Evolutionary conservation across 2,113 vertebrate genomes (phyloP).

Genomic region (Pedetes capensis): DNA sequence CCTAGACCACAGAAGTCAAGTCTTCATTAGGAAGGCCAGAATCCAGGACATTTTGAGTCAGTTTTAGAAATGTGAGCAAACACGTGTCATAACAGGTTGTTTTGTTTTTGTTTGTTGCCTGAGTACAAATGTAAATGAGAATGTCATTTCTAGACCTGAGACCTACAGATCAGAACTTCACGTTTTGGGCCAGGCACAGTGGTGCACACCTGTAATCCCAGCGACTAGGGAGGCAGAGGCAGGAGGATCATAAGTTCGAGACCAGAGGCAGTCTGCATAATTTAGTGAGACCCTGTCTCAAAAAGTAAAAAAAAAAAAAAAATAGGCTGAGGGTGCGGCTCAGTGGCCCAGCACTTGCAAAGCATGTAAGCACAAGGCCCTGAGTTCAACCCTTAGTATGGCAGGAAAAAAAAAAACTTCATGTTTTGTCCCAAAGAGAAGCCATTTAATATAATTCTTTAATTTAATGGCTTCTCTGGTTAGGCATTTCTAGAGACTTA

Average conservation of each 20-base stretch:
- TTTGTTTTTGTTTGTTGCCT: not conserved
- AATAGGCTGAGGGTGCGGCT: too few species aligned
- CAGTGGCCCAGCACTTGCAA: too few species aligned
- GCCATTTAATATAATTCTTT: not conserved
- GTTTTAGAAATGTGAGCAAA: constrained; percentile 46
- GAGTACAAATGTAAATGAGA: constrained; percentile 6
- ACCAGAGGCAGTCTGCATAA: too few species aligned
- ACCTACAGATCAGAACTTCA: not conserved
- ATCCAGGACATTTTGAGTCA: constrained; percentile 37
- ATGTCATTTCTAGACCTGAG: constrained; percentile 26
- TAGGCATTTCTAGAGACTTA: not conserved
- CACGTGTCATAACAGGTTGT: not conserved
- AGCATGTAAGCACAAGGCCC: too few species aligned
- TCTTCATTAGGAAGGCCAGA: constrained; percentile 58
- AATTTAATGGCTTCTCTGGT: constrained; percentile 2
- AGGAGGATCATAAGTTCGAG: too few species aligned
- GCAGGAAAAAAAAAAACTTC: constrained; percentile 46
- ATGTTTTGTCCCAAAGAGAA: constrained; percentile 1
- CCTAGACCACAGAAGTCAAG: constrained; percentile 36
- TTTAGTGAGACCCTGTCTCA: too few species aligned
- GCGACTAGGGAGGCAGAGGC: too few species aligned
- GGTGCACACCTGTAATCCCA: too few species aligned
- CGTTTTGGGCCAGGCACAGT: too few species aligned
- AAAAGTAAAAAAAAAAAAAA: too few species aligned
- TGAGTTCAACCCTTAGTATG: too few species aligned